Conservation (phyloP, 2,888 invertebrate species). For the Ctenicera cuprea region DNA sequence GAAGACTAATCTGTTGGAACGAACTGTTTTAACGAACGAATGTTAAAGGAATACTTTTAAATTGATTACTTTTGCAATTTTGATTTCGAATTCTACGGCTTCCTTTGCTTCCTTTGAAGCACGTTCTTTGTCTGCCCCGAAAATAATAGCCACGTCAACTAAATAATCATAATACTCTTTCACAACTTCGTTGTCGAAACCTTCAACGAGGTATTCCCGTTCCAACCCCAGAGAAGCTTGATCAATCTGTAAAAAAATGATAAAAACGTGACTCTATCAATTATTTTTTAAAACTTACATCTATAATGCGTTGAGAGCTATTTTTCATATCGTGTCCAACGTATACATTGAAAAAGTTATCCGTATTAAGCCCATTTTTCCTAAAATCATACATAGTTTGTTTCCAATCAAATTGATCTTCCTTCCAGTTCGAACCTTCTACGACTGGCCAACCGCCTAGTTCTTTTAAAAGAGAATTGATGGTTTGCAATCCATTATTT, state of each 20-base stretch:
- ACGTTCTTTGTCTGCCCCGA: slow-evolving; percentile 84
- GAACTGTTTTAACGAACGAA: neutral
- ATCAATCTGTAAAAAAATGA: slow-evolving; percentile 80
- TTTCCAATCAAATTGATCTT: slow-evolving; percentile 84
- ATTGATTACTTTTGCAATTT: slow-evolving; percentile 89
- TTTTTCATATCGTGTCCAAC: slow-evolving; percentile 93
- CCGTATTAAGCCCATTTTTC: slow-evolving; percentile 46
- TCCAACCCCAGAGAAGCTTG: slow-evolving; percentile 90
- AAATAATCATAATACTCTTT: slow-evolving; percentile 89
- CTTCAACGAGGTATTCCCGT: slow-evolving; percentile 90
- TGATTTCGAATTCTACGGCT: slow-evolving; percentile 91
- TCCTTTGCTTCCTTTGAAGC: slow-evolving; percentile 85
- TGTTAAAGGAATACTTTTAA: too few relatives aligned
- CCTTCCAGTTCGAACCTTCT: slow-evolving; percentile 84
- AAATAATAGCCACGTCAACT: slow-evolving; percentile 90
- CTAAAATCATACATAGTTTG: slow-evolving; percentile 46
- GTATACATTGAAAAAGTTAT: slow-evolving; percentile 80
- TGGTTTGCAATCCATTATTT: slow-evolving; percentile 82
- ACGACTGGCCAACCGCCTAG: slow-evolving; percentile 96
- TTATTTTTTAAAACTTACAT: slow-evolving; percentile 77
- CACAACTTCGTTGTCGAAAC: slow-evolving; percentile 87
- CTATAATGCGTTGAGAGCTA: slow-evolving; percentile 87
- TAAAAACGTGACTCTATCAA: slow-evolving; percentile 9
- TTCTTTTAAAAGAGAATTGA: slow-evolving; percentile 80
- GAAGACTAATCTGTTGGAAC: slow-evolving; percentile 82